Conservation (phyloP, 2,888 invertebrate species). For the Boloria selene region DNA sequence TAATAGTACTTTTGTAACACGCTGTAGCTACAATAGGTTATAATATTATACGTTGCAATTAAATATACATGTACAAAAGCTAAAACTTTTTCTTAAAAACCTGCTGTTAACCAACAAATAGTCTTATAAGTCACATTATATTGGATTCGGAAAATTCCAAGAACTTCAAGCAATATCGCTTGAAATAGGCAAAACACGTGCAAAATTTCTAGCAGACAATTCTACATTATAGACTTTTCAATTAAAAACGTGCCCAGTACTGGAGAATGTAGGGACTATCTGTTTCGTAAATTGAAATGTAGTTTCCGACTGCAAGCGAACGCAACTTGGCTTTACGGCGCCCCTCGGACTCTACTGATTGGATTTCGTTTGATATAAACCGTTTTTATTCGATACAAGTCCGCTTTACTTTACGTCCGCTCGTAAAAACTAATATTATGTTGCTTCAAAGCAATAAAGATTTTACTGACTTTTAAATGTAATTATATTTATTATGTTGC, state of each 20-base stretch:
- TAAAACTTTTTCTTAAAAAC: too few species aligned
- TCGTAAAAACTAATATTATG: conserved; percentile 13
- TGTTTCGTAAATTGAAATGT: conserved; percentile 8
- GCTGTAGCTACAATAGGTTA: too few species aligned
- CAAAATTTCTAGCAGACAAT: neutral
- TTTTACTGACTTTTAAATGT: conserved; percentile 16
- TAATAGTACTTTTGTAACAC: too few species aligned
- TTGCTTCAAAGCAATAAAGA: conserved; percentile 2
- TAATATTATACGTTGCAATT: too few species aligned
- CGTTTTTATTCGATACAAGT: conserved; percentile 12
- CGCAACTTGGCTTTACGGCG: neutral
- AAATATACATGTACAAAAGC: too few species aligned
- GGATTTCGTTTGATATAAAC: conserved; percentile 1
- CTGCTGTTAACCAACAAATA: too few species aligned
- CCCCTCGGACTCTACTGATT: neutral
- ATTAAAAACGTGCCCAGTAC: neutral
- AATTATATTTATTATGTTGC: conserved; percentile 6
- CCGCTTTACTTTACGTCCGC: conserved; percentile 8
- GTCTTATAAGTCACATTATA: too few species aligned
- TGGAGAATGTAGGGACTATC: neutral
- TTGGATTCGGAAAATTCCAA: too few species aligned
- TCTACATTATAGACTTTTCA: neutral
- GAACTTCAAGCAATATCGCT: too few species aligned
- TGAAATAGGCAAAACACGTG: too few species aligned
- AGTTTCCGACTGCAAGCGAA: neutral